Evolutionary conservation across 2,797 vertebrate species (phyloP).

Genomic region (Danio choprae): DNA sequence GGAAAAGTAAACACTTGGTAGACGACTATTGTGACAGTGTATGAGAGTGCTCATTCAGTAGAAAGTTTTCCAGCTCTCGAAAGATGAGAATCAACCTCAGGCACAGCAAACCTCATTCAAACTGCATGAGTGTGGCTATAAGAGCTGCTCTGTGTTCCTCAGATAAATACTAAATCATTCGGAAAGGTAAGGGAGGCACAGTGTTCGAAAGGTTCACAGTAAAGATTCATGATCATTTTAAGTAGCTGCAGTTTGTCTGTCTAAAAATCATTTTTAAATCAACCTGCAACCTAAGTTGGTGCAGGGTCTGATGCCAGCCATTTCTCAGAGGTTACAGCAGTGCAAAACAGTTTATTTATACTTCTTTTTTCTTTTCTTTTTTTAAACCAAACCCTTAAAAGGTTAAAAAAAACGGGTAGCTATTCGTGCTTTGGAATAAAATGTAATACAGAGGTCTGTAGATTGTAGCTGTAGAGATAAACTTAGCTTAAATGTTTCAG

Average conservation of each 20-base stretch:
- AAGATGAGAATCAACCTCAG: not conserved
- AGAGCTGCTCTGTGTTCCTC: not conserved
- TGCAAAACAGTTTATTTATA: not conserved
- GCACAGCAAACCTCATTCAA: not conserved
- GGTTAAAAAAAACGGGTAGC: not conserved
- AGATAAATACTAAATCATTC: not conserved
- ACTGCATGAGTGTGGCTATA: not conserved
- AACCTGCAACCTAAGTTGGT: not conserved
- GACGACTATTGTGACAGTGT: conserved; percentile 1
- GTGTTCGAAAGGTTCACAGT: conserved; percentile 36
- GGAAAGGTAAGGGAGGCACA: conserved; percentile 17
- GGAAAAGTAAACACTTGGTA: not conserved
- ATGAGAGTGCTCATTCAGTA: not conserved
- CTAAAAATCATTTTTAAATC: no score
- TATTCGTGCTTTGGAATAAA: conserved; percentile 9
- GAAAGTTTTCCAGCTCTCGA: not conserved
- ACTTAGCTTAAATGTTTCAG: not conserved
- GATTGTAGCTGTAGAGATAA: not conserved
- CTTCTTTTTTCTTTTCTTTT: no score
- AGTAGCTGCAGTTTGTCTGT: conserved; percentile 2
- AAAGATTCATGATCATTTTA: conserved; percentile 2
- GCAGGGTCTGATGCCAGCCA: not conserved
- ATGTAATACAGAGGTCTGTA: not conserved
- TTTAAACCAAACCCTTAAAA: not conserved
- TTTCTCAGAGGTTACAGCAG: conserved; percentile 8